Percentiles rank a stretch among this genome's conserved stretches.
Conservation (phyloP, 2,113 vertebrate genomes). For the Sorex fumeus region DNA sequence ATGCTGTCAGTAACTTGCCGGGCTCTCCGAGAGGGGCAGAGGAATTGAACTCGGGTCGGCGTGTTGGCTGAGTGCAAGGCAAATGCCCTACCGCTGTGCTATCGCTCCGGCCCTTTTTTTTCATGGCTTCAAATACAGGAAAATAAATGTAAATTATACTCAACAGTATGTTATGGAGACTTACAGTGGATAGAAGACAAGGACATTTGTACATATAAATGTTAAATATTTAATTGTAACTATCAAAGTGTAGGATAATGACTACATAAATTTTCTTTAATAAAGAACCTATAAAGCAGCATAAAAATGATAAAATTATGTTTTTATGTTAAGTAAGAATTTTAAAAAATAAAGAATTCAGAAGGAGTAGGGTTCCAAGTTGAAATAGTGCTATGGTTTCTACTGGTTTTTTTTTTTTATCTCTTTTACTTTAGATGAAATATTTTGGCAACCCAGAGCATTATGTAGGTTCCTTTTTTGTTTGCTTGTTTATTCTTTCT, state of each 20-base stretch:
- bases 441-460: not conserved
- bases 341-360: conserved; percentile 31
- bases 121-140: conserved; percentile 27
- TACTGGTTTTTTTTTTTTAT: not conserved
- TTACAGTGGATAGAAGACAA: not conserved
- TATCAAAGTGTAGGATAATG: conserved; percentile 34
- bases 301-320: not conserved
- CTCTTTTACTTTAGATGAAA: not conserved
- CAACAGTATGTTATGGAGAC: conserved; percentile 34
- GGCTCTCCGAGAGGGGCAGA: no score
- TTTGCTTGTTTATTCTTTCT: conserved; percentile 40
- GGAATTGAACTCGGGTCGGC: no score
- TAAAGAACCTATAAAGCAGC: not conserved
- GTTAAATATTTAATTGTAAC: conserved; percentile 16
- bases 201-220: not conserved
- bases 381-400: conserved; percentile 12
- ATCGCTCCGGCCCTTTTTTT: no score
- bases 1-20: no score
- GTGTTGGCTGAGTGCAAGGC: no score
- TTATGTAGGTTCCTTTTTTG: not conserved
- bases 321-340: conserved; percentile 18
- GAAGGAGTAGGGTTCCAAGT: not conserved
- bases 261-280: conserved; percentile 16
- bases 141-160: conserved; percentile 44
- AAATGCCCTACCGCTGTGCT: no score